Evolutionary conservation across 1,140 invertebrate genomes (phyloP), one percentile per base, ranked within the genome.

Genomic region (Arctopsyche grandis): DNA sequence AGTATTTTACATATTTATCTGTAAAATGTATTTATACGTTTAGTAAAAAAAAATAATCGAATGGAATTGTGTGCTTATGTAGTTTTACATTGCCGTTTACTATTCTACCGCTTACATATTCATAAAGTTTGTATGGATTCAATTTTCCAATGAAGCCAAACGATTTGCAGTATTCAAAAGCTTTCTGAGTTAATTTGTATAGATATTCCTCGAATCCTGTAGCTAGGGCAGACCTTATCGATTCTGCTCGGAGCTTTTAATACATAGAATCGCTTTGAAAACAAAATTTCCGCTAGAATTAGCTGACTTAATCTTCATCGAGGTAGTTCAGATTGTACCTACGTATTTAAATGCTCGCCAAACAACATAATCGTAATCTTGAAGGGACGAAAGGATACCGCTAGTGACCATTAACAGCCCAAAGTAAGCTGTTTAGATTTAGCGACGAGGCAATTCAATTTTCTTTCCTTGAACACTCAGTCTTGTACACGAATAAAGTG

Each of bases 281-380:
- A 29, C 14, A 66, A 66, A 29, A 66, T 66, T 66, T 66, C 24
- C 21, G 9, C 24, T 24, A 66, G 63, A 66, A 66, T 66, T 26
- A 26, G 21, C 63, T 12, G 63, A 9, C 19, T 26, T 66, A 66
- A 29, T 66, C 24, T 66, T 1, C 19, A 26, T 26, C 14, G 22
- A 22, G 21, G 22, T 26, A 29, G 63, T 66, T 66, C 24, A 3
- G 12, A 52, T 52, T 26, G 22, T 9, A n/a, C n/a, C n/a, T n/a
- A 66, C 63, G 22, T 19, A 19, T 66, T 66, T 26, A 29, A 66
- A 52, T 52, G 48, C 12, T 12, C 16, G 12, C 48, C 16, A 16
- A 52, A 12, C 48, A 4, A 38, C 29, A 38, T 38, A 52, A 4
- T 52, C 12, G 3, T 52, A 52, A 52, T 52, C 16, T 52, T 12